These are phyloP conservation scores for Synanthedon tipuliformis DNA, from an alignment of 2,888 invertebrate species.

Conservation along the genomic window DNA sequence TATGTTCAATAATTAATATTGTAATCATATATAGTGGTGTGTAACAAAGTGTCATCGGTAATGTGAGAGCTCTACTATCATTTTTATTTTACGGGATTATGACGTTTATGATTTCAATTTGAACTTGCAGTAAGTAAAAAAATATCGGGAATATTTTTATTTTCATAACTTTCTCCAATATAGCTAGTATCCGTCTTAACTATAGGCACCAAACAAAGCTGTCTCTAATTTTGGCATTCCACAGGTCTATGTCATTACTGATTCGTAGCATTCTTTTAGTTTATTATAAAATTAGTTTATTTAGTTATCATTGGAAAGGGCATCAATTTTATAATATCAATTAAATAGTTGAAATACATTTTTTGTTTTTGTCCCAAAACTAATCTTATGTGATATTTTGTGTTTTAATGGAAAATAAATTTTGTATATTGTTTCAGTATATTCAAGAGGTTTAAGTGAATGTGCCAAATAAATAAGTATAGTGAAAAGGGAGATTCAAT, in stretches of 20 bases:
- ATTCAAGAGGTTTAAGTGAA: not conserved
- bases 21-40: constrained; percentile 33
- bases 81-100: constrained; percentile 57
- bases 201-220: constrained; percentile 33
- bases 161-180: constrained; percentile 10
- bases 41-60: constrained; percentile 63
- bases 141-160: constrained; percentile 37
- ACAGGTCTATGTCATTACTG: constrained; percentile 52
- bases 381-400: too few relatives aligned
- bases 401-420: too few relatives aligned
- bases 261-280: constrained; percentile 30
- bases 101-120: constrained; percentile 46
- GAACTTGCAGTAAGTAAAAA: constrained; percentile 41
- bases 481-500: not conserved
- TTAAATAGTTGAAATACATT: too few relatives aligned
- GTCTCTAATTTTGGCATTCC: constrained; percentile 67
- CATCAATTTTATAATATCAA: not conserved
- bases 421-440: too few relatives aligned
- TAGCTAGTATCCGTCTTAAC: constrained; percentile 10
- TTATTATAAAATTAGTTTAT: constrained; percentile 6
- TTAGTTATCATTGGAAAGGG: not conserved
- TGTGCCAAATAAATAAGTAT: constrained; percentile 1
- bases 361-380: too few relatives aligned
- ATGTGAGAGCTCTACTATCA: constrained; percentile 63
- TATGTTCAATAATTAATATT: constrained; percentile 24